Evolutionary conservation across 2,113 vertebrate species (phyloP).

Genomic region (Willisornis vidua): DNA sequence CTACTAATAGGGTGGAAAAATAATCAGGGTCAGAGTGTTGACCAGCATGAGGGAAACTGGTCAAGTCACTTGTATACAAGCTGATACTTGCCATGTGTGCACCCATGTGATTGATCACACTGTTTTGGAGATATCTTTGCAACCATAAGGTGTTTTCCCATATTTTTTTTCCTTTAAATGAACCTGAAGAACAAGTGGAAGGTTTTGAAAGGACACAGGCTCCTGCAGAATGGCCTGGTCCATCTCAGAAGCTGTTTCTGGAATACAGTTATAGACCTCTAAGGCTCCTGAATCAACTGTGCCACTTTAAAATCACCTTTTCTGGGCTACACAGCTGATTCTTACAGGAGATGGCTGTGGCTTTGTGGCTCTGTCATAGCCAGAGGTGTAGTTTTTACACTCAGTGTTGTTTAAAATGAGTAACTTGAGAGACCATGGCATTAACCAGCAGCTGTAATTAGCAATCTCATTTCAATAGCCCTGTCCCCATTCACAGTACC

Average conservation of each 20-base stretch:
- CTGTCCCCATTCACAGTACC: background rate
- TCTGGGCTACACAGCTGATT: background rate
- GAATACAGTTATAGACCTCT: background rate
- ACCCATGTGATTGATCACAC: background rate
- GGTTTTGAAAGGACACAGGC: background rate
- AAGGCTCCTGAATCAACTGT: background rate
- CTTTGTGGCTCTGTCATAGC: background rate
- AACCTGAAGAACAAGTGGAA: background rate
- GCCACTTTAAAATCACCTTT: background rate
- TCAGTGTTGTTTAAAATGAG: background rate
- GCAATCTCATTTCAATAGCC: background rate
- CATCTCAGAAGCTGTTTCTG: background rate
- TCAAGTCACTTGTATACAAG: background rate
- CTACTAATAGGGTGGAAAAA: background rate
- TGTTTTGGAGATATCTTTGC: background rate
- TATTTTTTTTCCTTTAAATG: background rate
- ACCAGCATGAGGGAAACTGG: background rate
- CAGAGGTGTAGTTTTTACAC: background rate
- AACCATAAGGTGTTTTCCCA: background rate
- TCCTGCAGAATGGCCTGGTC: background rate
- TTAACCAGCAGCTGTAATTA: background rate
- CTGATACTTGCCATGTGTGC: background rate
- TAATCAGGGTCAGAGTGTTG: background rate
- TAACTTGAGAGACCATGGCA: background rate
- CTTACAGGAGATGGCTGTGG: background rate